phyloP scores from a whole-genome alignment of 2,113 vertebrate species.

The Acrocephalus kingi region DNA sequence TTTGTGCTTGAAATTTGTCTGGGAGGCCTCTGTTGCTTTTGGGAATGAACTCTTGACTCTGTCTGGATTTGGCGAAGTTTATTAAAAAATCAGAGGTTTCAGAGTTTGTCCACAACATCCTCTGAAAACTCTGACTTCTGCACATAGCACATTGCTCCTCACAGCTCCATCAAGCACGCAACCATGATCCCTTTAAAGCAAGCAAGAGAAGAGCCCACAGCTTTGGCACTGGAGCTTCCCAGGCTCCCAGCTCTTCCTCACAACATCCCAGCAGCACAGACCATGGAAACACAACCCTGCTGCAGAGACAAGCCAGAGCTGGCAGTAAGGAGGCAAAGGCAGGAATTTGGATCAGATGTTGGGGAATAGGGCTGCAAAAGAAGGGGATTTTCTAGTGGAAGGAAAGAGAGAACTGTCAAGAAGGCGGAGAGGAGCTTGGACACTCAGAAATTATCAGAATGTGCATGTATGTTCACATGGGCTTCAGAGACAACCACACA shows the following conservation, averaged over 20 bases:
- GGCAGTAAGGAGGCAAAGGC: neutral
- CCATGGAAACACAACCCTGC: neutral
- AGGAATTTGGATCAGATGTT: neutral
- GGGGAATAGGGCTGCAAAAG: neutral
- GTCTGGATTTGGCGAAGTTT: neutral
- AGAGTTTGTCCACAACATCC: neutral
- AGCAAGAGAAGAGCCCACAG: neutral
- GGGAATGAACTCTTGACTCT: neutral
- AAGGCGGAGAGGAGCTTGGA: neutral
- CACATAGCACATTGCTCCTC: neutral
- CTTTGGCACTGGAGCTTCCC: neutral
- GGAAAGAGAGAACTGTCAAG: neutral
- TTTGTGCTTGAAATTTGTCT: neutral
- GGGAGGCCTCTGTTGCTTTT: neutral
- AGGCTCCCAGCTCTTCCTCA: neutral
- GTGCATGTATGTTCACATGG: fast-evolving
- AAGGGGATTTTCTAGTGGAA: neutral
- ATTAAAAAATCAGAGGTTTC: neutral
- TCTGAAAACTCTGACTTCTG: neutral
- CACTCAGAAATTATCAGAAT: neutral
- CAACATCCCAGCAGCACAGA: neutral
- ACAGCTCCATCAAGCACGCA: neutral
- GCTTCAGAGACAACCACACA: neutral
- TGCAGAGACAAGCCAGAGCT: neutral
- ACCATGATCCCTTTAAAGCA: neutral